Percentiles rank a stretch among this genome's conserved stretches.
phyloP scores from a whole-genome alignment of 2,888 invertebrate species.

The Rhagonycha fulva region DNA sequence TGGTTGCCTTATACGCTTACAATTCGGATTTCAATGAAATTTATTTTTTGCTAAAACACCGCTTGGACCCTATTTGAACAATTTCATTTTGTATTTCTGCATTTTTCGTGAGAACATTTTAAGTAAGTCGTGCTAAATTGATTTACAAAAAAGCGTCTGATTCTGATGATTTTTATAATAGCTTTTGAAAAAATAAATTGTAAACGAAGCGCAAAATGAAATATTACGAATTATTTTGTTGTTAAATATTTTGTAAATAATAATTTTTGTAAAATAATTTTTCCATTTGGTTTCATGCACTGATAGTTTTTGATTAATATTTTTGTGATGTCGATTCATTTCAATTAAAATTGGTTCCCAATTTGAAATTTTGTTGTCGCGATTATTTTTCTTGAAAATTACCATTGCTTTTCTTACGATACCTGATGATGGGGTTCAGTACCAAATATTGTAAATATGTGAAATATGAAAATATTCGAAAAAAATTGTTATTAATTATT shows the following conservation, averaged over 20 bases:
- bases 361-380: neutral
- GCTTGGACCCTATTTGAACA: neutral
- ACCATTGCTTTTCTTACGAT: constrained; percentile 35
- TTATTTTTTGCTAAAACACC: neutral
- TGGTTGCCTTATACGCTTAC: constrained; percentile 11
- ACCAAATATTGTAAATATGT: constrained; percentile 47
- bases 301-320: constrained; percentile 20
- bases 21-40: neutral
- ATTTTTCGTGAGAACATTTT: neutral
- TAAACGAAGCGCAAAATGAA: constrained; percentile 13
- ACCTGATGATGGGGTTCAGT: constrained; percentile 43
- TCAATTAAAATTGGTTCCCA: neutral
- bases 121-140: neutral
- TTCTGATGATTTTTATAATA: neutral
- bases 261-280: constrained; percentile 17
- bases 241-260: constrained; percentile 18
- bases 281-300: constrained; percentile 21
- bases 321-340: neutral
- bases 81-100: constrained; percentile 2
- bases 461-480: neutral
- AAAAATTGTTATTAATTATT: neutral
- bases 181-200: neutral
- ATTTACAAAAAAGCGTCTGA: neutral
- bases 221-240: constrained; percentile 6
- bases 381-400: constrained; percentile 23